phyloP scores from a whole-genome alignment of 2,113 vertebrate genomes.

The Channa maculata region DNA sequence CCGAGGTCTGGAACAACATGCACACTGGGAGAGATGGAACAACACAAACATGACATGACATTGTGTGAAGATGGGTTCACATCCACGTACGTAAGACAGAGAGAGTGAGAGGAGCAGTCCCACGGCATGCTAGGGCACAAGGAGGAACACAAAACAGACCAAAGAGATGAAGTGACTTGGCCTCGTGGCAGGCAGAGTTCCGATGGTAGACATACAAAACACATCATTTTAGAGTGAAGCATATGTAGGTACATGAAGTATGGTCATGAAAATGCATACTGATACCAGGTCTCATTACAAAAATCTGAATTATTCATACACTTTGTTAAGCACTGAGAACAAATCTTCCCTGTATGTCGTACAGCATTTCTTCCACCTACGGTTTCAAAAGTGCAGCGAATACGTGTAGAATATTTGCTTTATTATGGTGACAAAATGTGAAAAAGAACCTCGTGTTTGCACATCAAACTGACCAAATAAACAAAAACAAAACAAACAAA shows the following conservation, averaged over 20 bases:
- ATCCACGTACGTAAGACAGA: slow-evolving; percentile 85
- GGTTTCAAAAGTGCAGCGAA: too few species aligned
- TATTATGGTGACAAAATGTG: too few species aligned
- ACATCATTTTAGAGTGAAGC: slow-evolving; percentile 37
- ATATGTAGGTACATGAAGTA: slow-evolving; percentile 21
- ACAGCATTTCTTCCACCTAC: too few species aligned
- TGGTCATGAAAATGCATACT: slow-evolving; percentile 23
- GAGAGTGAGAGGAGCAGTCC: slow-evolving; percentile 82
- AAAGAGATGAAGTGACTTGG: slow-evolving; percentile 68
- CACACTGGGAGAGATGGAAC: slow-evolving; percentile 24
- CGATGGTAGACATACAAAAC: slow-evolving; percentile 42
- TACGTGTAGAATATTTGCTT: too few species aligned
- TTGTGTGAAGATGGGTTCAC: slow-evolving; percentile 59
- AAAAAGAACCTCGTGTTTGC: too few species aligned
- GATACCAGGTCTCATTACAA: background rate
- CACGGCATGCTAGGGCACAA: slow-evolving; percentile 80
- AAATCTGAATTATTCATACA: too few species aligned
- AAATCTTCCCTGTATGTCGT: too few species aligned
- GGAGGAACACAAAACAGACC: slow-evolving; percentile 71
- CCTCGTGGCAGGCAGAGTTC: slow-evolving; percentile 5
- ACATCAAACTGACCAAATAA: too few species aligned
- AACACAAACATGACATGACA: slow-evolving; percentile 44
- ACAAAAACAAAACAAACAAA: too few species aligned
- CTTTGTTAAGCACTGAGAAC: background rate
- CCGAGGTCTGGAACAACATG: slow-evolving; percentile 2